Base-by-base conservation (phyloP, 2,113 vertebrate species). In the Ammodytes dubius region DNA sequence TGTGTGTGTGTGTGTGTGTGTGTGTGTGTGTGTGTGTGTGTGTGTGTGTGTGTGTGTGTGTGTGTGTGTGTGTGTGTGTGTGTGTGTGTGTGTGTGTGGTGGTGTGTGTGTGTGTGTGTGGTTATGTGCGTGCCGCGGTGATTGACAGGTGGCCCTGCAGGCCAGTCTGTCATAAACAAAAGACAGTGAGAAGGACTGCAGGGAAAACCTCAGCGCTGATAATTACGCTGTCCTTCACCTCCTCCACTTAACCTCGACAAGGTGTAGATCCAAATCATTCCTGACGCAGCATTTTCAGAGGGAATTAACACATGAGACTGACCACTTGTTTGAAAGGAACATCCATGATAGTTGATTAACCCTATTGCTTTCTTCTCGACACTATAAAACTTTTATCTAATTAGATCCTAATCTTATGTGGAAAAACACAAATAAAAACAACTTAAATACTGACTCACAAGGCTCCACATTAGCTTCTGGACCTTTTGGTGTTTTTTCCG, bases 161-260 rank as follows among this genome's bases (percentile, higher is more conserved):
- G 87, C 40, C 56, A 8, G 61, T 54, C 70, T 87, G 79, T 80
- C 83, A 70, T 39, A 67, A 87, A 59, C 65, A 84, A 88, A 72
- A 88, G 89, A 88, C 80, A 73, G 83, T 1, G 81, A 87, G 87
- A 89, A 90, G n/a, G 80, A 81, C 80, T 82, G 42, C 27, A 89
- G 84, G 86, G 82, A 60, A 87, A 88, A 83, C 70, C 70, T 72
- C 85, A 63, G 46, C 46, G 3, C 43, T 77, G 3, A 77, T 81
- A 90, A 90, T 93, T 89, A 87, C 27, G 43, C 59, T 47, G 81
- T 35, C 80, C 82, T 77, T 87, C 92, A 90, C 80, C 78, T 88
- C 89, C 83, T 61, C 82, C 82, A 90, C 88, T 91, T 92, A 93
- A 92, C 89, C 82, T 76, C 80, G 74, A 81, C 74, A 66, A 3